These are phyloP conservation scores for Acanthisitta chloris DNA, from an alignment of 2,113 vertebrate species.

Conservation along the genomic window DNA sequence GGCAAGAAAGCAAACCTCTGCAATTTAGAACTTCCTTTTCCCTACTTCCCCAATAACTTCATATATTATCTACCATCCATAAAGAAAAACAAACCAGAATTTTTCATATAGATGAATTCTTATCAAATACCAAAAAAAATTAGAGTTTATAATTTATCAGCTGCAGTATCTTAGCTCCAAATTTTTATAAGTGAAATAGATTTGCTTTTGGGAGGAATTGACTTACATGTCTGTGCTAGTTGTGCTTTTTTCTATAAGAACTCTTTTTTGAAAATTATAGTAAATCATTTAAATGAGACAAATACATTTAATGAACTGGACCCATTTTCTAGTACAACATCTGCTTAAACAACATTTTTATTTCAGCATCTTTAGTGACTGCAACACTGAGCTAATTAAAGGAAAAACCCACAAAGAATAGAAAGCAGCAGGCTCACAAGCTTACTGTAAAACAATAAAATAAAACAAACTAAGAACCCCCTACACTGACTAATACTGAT, in stretches of 20 bases:
- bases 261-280: neutral
- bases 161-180: neutral
- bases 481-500: neutral
- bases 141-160: neutral
- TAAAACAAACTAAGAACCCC: neutral
- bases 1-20: neutral
- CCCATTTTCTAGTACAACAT: neutral
- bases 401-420: neutral
- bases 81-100: neutral
- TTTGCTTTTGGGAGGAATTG: neutral
- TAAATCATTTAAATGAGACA: neutral
- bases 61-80: no score
- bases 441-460: neutral
- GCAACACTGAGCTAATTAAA: slow-evolving; percentile 29
- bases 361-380: neutral
- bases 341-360: neutral
- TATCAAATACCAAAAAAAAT: fast-evolving
- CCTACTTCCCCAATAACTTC: neutral
- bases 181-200: neutral
- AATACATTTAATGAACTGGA: neutral
- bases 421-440: neutral
- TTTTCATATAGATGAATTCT: neutral
- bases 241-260: neutral
- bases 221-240: neutral
- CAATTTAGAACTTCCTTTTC: neutral